These are phyloP conservation scores for Drosophila kanekoi DNA, from an alignment of 2,888 invertebrate genomes.

Conservation along the genomic window DNA sequence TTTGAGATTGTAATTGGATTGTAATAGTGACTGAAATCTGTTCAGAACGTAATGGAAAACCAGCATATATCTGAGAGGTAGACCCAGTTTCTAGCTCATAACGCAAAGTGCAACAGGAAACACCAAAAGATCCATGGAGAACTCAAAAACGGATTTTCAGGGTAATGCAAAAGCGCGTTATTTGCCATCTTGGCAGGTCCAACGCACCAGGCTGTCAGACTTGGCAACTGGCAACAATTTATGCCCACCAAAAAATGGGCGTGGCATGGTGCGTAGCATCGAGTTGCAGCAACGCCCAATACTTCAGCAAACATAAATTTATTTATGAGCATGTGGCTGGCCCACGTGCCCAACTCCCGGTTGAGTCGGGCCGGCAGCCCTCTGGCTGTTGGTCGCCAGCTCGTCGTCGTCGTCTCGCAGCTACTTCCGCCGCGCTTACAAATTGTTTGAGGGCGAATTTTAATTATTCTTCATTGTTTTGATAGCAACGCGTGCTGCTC, in stretches of 20 bases:
- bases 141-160: conserved; percentile 24
- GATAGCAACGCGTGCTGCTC: conserved; percentile 66
- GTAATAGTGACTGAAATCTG: no score
- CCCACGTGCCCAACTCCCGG: conserved; percentile 9
- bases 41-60: no score
- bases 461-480: conserved; percentile 82
- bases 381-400: conserved; percentile 18
- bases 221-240: conserved; percentile 54
- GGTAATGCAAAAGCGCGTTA: conserved; percentile 52
- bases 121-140: not conserved
- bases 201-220: conserved; percentile 23
- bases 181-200: conserved; percentile 14
- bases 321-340: conserved; percentile 74
- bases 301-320: conserved; percentile 73
- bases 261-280: no score
- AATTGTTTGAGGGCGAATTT: conserved; percentile 81
- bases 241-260: conserved; percentile 20
- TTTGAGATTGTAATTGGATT: no score
- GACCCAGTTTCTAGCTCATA: no score
- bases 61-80: no score
- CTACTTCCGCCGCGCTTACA: conserved; percentile 69
- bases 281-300: conserved; percentile 49
- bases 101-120: not conserved
- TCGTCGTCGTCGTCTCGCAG: conserved; percentile 21
- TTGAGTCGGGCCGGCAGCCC: conserved; percentile 18